Conservation (phyloP, 2,797 vertebrate species). For the Xenopus petersii region DNA sequence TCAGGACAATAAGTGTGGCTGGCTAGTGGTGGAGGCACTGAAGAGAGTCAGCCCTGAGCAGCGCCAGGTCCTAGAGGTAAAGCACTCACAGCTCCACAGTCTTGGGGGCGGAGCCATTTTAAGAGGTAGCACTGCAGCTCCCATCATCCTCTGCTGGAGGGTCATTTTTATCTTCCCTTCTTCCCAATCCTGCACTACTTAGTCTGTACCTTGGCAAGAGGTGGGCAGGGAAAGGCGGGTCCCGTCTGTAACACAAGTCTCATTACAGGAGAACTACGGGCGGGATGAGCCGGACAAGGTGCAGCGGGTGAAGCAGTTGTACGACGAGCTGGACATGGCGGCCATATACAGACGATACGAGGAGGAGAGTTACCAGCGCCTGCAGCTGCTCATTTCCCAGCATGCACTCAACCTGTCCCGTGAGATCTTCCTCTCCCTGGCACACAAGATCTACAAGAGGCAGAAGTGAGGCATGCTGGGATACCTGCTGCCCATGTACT, state of each 20-base stretch:
- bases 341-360: constrained; percentile 72
- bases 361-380: constrained; percentile 78
- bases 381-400: constrained; percentile 74
- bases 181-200: no score
- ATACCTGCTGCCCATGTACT: not conserved
- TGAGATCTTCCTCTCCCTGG: constrained; percentile 80
- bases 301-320: constrained; percentile 81
- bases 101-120: no score
- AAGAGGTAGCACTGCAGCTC: no score
- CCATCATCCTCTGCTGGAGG: no score
- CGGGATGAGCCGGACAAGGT: constrained; percentile 70
- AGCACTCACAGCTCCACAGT: no score
- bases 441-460: constrained; percentile 86
- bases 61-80: constrained; percentile 78
- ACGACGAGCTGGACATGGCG: constrained; percentile 72
- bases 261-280: constrained; percentile 82
- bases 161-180: no score
- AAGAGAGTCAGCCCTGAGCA: constrained; percentile 74
- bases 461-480: constrained; percentile 72
- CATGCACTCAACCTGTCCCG: constrained; percentile 72
- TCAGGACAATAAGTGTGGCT: constrained; percentile 97
- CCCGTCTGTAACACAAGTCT: not conserved
- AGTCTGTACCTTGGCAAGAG: no score
- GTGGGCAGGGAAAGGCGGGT: not conserved
- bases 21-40: constrained; percentile 89